Base-by-base conservation (phyloP, 2,888 invertebrate genomes). In the Campoplex capitator region DNA sequence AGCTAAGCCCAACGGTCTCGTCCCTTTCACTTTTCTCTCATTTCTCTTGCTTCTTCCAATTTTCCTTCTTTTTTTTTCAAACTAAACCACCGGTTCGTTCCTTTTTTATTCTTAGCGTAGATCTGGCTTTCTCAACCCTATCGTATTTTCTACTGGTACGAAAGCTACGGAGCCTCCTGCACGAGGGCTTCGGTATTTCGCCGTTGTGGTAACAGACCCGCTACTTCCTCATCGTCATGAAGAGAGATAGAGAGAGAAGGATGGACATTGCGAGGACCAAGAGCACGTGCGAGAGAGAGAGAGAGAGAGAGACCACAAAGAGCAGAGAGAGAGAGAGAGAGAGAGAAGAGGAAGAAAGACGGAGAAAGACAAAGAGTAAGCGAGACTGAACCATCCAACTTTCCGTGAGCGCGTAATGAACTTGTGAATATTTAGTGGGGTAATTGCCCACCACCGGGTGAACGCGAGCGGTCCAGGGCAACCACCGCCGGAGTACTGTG, bases 351-450 rank as follows among this genome's bases (percentile, higher is more conserved):
- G 88, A 83, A 48, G 74, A 86, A 87, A 76, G 88, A 74, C 71
- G 83, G n/a, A 83, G 86, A 83, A 58, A 79, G 83, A 68, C 51
- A 48, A 87, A 83, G 84, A 81, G 84, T 38, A 86, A 82, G 87
- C 75, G 86, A 84, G 89, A 84, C 82, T 70, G 74, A 83, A 87
- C 79, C 87, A 77, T 89, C 88, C 85, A 87, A 89, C 87, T 89
- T 86, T 71, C 81, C 84, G 81, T 82, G 78, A 78, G 83, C 84
- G 86, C 89, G 87, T 89, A 89, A 89, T 89, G 93, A 94, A 93
- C 93, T 94, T 93, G 93, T 93, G 93, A 94, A 94, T 94, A 93
- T 94, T 94, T 93, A 93, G 93, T 91, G 91, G 89, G 92, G 92
- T 93, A 93, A 94, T 94, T 93, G 93, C 92, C 92, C 92, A 91